Conservation (phyloP, 37 sponge, comb jelly and placozoan species). For the Ephydatia muelleri region DNA sequence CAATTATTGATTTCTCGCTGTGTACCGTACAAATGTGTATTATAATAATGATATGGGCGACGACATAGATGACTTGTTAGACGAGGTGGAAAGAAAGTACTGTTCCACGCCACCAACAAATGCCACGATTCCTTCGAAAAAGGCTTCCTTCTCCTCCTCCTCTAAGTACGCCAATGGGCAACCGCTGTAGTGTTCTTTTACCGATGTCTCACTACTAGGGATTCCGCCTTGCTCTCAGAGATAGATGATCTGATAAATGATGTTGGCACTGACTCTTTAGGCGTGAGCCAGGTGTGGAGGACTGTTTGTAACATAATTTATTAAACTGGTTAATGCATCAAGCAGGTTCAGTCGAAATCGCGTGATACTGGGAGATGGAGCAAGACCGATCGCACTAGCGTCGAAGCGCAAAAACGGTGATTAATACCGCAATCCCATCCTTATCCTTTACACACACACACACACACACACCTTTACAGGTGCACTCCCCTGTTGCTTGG, state of each 20-base stretch:
- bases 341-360: not conserved
- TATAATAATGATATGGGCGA: constrained; percentile 3
- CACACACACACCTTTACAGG: not conserved
- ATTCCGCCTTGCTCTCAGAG: not conserved
- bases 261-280: not conserved
- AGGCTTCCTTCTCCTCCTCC: not conserved
- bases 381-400: not conserved
- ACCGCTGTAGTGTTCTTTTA: not conserved
- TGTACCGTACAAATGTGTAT: no score
- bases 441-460: no score
- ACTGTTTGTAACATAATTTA: not conserved
- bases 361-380: not conserved
- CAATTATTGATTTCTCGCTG: no score
- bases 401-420: not conserved
- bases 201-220: not conserved
- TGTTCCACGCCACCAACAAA: not conserved
- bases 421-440: not conserved
- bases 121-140: not conserved
- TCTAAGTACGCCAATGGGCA: not conserved
- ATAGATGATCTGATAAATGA: not conserved
- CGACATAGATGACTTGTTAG: constrained; percentile 38
- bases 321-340: not conserved
- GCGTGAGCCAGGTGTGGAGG: not conserved
- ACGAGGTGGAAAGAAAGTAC: constrained; percentile 37
- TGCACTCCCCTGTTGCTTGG: not conserved